phyloP scores from a whole-genome alignment of 2,113 vertebrate species.

The Nibea albiflora region DNA sequence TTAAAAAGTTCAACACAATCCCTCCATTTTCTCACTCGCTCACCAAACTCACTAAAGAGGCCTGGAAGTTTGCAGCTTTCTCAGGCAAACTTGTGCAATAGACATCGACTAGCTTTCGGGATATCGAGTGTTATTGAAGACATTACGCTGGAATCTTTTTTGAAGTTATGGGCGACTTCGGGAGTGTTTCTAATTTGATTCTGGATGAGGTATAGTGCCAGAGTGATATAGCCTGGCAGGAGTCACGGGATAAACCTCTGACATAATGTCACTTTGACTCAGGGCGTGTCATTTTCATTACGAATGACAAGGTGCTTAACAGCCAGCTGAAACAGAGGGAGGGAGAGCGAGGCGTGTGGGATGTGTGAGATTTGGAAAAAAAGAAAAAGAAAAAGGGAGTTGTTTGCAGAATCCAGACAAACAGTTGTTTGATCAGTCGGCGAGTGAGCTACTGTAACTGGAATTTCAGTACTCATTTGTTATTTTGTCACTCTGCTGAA shows the following conservation, averaged over 20 bases:
- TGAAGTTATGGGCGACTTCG: slow-evolving; percentile 48
- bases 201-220: slow-evolving; percentile 52
- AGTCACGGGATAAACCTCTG: slow-evolving; percentile 70
- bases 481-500: slow-evolving; percentile 38
- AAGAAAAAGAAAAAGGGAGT: too few species aligned
- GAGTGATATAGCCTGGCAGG: slow-evolving; percentile 63
- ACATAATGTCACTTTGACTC: slow-evolving; percentile 78
- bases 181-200: slow-evolving; percentile 69
- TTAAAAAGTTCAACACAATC: slow-evolving; percentile 58
- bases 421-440: slow-evolving; percentile 54
- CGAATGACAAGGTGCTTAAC: slow-evolving; percentile 62
- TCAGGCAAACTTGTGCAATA: slow-evolving; percentile 42
- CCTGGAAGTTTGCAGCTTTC: slow-evolving; percentile 34
- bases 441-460: slow-evolving; percentile 9
- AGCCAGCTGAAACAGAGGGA: slow-evolving; percentile 39
- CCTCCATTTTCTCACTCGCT: slow-evolving; percentile 36
- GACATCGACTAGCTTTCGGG: slow-evolving; percentile 20
- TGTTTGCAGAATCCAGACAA: slow-evolving; percentile 47
- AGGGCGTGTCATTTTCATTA: slow-evolving; percentile 67
- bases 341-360: slow-evolving; percentile 17
- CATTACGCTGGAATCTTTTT: slow-evolving; percentile 51
- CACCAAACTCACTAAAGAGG: slow-evolving; percentile 47
- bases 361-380: slow-evolving; percentile 26
- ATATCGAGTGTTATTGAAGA: slow-evolving; percentile 63
- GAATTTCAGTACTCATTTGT: slow-evolving; percentile 36